phyloP scores from a whole-genome alignment of 1,140 invertebrate genomes.

The Caligus rogercresseyi region DNA sequence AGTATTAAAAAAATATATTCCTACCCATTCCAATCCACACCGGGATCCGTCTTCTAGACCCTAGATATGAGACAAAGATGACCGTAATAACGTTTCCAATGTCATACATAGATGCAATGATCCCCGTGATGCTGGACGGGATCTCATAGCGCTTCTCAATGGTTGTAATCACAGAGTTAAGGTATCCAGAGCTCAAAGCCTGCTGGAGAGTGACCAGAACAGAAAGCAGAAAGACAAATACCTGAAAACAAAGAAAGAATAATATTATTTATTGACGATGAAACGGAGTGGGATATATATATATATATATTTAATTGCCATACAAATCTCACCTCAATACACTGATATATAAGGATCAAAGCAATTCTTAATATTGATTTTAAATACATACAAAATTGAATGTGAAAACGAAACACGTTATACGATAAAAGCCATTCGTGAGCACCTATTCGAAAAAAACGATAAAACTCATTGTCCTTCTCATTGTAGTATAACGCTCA shows the following conservation, averaged over 20 bases:
- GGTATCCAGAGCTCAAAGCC: slow-evolving; percentile 69
- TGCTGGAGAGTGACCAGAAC: slow-evolving; percentile 76
- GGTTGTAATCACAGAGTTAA: slow-evolving; percentile 86
- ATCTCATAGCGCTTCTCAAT: slow-evolving; percentile 93
- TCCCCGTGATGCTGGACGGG: slow-evolving; percentile 71
- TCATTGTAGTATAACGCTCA: no score
- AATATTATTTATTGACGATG: slow-evolving; percentile 19
- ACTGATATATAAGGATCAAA: background rate
- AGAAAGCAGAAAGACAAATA: slow-evolving; percentile 77
- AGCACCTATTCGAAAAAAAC: no score
- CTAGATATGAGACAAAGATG: slow-evolving; percentile 85
- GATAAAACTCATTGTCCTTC: no score
- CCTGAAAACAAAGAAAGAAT: slow-evolving; percentile 38
- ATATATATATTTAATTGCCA: background rate
- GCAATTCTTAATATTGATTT: no score
- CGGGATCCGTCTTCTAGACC: slow-evolving; percentile 72
- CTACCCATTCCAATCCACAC: slow-evolving; percentile 79
- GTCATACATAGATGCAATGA: slow-evolving; percentile 84
- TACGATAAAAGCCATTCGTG: no score
- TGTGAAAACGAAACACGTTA: no score
- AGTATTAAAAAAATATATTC: no score
- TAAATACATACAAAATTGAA: no score
- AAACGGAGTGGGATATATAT: background rate
- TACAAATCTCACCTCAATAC: background rate
- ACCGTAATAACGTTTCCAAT: slow-evolving; percentile 87